Conservation (phyloP, 1,140 invertebrate species). For the Halyomorpha halys region DNA sequence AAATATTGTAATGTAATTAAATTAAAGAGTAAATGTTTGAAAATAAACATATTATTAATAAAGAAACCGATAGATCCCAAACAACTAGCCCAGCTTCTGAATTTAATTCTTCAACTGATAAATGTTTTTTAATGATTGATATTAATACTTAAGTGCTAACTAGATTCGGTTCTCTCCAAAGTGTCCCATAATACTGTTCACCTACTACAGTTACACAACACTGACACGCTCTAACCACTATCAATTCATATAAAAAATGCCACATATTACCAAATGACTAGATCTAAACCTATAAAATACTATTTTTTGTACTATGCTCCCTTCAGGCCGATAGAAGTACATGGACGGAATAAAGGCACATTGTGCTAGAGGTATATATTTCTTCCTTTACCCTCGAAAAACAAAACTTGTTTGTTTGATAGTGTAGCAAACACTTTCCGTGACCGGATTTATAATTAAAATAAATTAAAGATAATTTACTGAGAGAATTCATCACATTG, state of each 20-base stretch:
- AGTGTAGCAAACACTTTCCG: background rate
- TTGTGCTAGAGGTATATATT: background rate
- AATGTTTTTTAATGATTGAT: too few species aligned
- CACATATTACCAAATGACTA: background rate
- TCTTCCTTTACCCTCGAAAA: background rate
- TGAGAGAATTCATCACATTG: too few species aligned
- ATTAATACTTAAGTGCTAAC: background rate
- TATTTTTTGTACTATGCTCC: constrained; percentile 4
- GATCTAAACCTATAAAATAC: constrained; percentile 1
- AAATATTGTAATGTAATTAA: too few species aligned
- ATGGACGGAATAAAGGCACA: constrained; percentile 10
- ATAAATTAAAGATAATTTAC: background rate
- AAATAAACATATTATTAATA: too few species aligned
- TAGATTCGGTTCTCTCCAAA: background rate
- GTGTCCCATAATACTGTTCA: background rate
- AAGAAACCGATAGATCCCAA: too few species aligned
- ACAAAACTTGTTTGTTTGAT: background rate
- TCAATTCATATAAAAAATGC: background rate
- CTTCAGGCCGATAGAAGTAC: background rate
- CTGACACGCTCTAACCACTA: too few species aligned
- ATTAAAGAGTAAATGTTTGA: too few species aligned
- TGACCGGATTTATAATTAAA: background rate
- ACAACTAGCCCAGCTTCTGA: too few species aligned
- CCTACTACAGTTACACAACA: too few species aligned
- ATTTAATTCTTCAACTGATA: too few species aligned